Conservation (phyloP, 2,113 vertebrate species). For the Microtus ochrogaster region DNA sequence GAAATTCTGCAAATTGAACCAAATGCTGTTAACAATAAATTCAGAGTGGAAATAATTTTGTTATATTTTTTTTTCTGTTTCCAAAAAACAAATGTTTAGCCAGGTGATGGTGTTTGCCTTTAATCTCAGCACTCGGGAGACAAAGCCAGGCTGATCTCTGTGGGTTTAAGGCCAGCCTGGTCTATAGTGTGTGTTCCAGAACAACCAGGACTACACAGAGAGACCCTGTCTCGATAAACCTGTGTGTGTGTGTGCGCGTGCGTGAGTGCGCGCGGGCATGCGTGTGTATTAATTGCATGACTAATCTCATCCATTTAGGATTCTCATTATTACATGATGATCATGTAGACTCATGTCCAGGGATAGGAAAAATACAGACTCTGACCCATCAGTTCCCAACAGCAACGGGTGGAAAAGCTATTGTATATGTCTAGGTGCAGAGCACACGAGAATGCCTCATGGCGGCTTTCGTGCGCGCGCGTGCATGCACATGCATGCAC, state of each 20-base stretch:
- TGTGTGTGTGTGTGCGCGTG: not conserved
- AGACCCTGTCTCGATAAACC: too few species aligned
- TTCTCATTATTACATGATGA: not conserved
- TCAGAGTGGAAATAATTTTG: constrained; percentile 34
- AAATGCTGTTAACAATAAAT: constrained; percentile 37
- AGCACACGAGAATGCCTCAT: too few species aligned
- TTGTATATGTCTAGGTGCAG: too few species aligned
- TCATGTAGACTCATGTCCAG: not conserved
- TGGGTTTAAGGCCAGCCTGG: not conserved
- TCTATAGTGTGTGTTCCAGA: not conserved
- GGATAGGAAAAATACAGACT: not conserved
- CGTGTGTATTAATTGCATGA: not conserved
- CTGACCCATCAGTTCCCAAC: not conserved
- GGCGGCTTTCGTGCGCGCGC: not conserved
- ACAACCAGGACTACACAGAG: too few species aligned
- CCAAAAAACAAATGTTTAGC: not conserved
- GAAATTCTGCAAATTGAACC: not conserved
- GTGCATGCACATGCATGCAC: too few species aligned
- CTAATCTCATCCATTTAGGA: not conserved
- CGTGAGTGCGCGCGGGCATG: too few species aligned
- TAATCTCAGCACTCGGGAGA: not conserved
- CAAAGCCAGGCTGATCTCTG: not conserved
- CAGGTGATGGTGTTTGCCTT: not conserved
- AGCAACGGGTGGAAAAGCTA: not conserved
- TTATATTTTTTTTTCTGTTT: constrained; percentile 30